Percentiles rank a stretch among this genome's conserved stretches.
Evolutionary conservation across 2,888 invertebrate genomes (phyloP).

Genomic region (Drosophila rellima): DNA sequence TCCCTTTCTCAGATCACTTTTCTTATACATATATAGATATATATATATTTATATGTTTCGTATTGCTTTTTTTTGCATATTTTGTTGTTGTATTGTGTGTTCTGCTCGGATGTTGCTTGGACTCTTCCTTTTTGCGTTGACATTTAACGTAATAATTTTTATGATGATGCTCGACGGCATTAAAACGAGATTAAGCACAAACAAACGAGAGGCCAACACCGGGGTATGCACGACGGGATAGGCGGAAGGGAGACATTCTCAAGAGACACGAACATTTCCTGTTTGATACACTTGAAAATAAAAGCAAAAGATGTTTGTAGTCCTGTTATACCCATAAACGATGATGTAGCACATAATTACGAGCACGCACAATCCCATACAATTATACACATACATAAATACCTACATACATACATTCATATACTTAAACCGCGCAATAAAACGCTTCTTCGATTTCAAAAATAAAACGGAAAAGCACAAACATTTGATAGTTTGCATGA

Average conservation of each 20-base stretch:
- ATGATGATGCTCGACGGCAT: constrained; percentile 81
- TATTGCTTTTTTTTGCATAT: constrained; percentile 1
- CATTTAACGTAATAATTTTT: constrained; percentile 80
- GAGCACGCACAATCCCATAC: constrained; percentile 45
- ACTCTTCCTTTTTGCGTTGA: constrained; percentile 66
- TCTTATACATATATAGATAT: constrained; percentile 8
- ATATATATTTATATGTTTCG: no score
- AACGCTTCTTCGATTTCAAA: constrained; percentile 33
- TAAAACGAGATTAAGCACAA: constrained; percentile 80
- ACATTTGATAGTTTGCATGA: constrained; percentile 7
- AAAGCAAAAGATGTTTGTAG: constrained; percentile 49
- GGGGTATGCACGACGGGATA: neutral
- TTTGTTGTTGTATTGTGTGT: constrained; percentile 21
- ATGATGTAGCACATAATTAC: constrained; percentile 79
- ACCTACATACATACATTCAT: neutral
- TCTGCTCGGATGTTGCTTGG: constrained; percentile 43
- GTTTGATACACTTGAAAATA: constrained; percentile 72
- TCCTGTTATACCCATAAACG: constrained; percentile 67
- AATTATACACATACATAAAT: constrained; percentile 12
- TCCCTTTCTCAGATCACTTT: constrained; percentile 20
- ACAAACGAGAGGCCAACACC: constrained; percentile 61
- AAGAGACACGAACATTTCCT: constrained; percentile 41
- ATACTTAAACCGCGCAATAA: constrained; percentile 47
- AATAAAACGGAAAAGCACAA: constrained; percentile 2
- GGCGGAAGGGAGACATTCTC: neutral